These are phyloP conservation scores for Sebastes taczanowskii DNA, from an alignment of 2,797 vertebrate species.

Conservation along the genomic window DNA sequence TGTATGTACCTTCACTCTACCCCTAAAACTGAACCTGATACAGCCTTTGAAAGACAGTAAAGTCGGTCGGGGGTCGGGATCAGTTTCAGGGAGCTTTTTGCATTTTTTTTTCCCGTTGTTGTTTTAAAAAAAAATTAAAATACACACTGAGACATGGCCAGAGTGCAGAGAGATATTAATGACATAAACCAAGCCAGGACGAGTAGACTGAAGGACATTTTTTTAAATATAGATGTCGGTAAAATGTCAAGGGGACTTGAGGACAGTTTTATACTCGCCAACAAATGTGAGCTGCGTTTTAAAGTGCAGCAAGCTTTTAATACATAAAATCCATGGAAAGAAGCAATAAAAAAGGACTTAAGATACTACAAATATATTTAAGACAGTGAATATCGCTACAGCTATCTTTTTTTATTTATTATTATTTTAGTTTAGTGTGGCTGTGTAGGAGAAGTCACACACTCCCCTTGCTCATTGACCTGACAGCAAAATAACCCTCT, in stretches of 20 bases:
- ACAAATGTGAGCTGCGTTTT: conserved; percentile 9
- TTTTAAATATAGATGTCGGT: conserved; percentile 32
- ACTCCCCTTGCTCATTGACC: background rate
- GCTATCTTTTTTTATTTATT: background rate
- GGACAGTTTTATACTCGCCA: background rate
- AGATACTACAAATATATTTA: background rate
- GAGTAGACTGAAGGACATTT: conserved; percentile 15
- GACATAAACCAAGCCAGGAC: background rate
- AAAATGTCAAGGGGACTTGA: conserved; percentile 39
- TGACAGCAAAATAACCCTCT: background rate
- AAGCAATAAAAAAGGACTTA: background rate
- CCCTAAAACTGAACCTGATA: too few species aligned
- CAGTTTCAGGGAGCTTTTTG: background rate
- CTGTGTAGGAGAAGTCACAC: background rate
- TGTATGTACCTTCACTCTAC: too few species aligned
- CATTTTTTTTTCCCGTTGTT: background rate
- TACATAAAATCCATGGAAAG: background rate
- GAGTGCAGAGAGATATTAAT: conserved; percentile 1
- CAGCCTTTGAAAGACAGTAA: background rate
- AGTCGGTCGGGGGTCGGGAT: background rate
- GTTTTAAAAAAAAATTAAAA: background rate
- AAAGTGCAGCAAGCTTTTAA: conserved; percentile 1
- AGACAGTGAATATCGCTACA: background rate
- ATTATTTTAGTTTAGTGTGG: background rate
- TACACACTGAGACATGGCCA: background rate